A percentile compares a stretch with the other conserved stretches of the same genome.
phyloP scores from a whole-genome alignment of 2,113 vertebrate genomes.

The Cebidichthys violaceus region DNA sequence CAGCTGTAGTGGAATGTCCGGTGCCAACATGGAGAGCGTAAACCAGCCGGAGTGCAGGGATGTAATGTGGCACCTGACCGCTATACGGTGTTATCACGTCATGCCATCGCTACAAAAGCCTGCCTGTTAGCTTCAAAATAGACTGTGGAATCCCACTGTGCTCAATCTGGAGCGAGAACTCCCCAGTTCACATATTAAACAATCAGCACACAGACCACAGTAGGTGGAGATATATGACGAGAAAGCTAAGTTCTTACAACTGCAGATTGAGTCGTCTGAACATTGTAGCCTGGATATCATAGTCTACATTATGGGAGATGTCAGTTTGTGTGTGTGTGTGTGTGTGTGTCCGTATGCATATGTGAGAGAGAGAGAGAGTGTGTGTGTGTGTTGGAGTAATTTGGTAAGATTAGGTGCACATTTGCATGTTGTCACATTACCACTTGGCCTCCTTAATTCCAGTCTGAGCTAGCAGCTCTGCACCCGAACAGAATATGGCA shows the following conservation, averaged over 20 bases:
- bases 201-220: constrained; percentile 9
- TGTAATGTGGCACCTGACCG: constrained; percentile 5
- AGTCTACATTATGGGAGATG: constrained; percentile 23
- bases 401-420: constrained; percentile 26
- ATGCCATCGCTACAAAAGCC: constrained; percentile 20
- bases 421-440: constrained; percentile 48
- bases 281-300: constrained; percentile 30
- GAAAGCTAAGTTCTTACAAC: constrained; percentile 47
- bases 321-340: neutral
- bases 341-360: neutral
- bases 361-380: no score
- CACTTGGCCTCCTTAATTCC: constrained; percentile 44
- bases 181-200: constrained; percentile 9
- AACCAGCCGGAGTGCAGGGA: constrained; percentile 12
- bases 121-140: constrained; percentile 8
- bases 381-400: constrained; percentile 18
- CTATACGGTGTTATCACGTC: constrained; percentile 19
- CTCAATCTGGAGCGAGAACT: neutral
- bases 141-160: constrained; percentile 15
- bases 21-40: constrained; percentile 27
- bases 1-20: constrained; percentile 27
- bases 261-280: constrained; percentile 30
- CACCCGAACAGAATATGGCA: constrained; percentile 12
- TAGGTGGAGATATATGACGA: constrained; percentile 20
- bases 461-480: constrained; percentile 26